Conservation (phyloP, 2,888 invertebrate genomes). For the Trachelus troglodyta region DNA sequence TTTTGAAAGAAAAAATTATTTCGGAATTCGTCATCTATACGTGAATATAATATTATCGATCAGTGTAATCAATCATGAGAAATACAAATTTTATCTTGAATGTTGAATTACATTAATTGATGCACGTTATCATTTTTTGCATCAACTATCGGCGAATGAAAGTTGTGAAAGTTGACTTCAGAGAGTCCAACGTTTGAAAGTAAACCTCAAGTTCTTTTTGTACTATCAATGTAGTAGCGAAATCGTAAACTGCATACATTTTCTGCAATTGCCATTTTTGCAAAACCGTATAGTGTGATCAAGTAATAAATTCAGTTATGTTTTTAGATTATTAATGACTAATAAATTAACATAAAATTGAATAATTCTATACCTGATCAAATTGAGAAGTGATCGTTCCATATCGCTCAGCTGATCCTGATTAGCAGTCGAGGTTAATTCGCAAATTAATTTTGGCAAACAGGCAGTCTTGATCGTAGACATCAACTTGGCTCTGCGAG, state of each 20-base stretch:
- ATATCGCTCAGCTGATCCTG: constrained; percentile 73
- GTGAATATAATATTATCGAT: background rate
- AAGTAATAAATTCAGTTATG: background rate
- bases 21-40: background rate
- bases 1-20: background rate
- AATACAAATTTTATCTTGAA: background rate
- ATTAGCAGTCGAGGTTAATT: constrained; percentile 72
- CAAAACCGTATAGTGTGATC: background rate
- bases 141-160: constrained; percentile 37
- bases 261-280: background rate
- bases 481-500: constrained; percentile 68
- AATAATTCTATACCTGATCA: constrained; percentile 69
- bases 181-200: background rate
- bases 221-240: background rate
- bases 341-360: background rate
- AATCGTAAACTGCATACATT: background rate
- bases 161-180: constrained; percentile 53
- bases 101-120: background rate
- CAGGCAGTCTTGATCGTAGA: constrained; percentile 73
- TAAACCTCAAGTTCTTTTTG: background rate
- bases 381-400: constrained; percentile 71
- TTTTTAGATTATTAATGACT: background rate
- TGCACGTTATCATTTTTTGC: background rate
- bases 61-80: background rate
- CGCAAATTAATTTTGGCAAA: constrained; percentile 75